Conservation (phyloP, 2,797 vertebrate species). For the Neosilurus mollespiculum region DNA sequence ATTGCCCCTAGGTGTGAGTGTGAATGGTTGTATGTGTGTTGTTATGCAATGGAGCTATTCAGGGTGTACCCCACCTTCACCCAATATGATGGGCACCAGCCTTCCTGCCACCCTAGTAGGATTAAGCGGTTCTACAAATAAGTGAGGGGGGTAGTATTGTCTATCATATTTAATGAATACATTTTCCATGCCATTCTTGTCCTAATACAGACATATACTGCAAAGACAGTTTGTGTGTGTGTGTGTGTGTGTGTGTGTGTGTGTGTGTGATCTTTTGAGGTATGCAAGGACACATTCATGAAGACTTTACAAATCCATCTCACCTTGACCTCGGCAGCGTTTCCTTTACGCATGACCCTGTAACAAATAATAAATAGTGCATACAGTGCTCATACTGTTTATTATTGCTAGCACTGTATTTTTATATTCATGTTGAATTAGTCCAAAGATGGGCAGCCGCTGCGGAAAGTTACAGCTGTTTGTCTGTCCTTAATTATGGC, state of each 20-base stretch:
- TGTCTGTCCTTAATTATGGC: constrained; percentile 65
- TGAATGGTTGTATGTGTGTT: no score
- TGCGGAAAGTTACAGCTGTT: constrained; percentile 56
- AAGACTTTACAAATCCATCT: neutral
- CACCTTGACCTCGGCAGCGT: neutral
- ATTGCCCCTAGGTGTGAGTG: no score
- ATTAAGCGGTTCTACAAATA: no score
- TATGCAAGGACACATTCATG: neutral
- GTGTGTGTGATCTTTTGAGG: no score
- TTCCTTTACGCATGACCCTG: neutral
- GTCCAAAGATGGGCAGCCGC: constrained; percentile 65
- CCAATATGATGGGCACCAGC: no score
- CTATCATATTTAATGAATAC: neutral
- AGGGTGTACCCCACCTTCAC: no score
- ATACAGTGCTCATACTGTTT: neutral
- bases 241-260: neutral
- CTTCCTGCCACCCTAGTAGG: no score
- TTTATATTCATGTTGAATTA: constrained; percentile 37
- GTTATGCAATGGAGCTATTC: no score
- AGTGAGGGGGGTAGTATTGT: no score
- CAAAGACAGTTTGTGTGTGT: neutral
- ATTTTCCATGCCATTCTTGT: neutral
- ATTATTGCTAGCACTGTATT: neutral
- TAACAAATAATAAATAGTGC: neutral
- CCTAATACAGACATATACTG: neutral